phyloP scores from a whole-genome alignment of 2,797 vertebrate species.

The Cirrhinus mrigala region DNA sequence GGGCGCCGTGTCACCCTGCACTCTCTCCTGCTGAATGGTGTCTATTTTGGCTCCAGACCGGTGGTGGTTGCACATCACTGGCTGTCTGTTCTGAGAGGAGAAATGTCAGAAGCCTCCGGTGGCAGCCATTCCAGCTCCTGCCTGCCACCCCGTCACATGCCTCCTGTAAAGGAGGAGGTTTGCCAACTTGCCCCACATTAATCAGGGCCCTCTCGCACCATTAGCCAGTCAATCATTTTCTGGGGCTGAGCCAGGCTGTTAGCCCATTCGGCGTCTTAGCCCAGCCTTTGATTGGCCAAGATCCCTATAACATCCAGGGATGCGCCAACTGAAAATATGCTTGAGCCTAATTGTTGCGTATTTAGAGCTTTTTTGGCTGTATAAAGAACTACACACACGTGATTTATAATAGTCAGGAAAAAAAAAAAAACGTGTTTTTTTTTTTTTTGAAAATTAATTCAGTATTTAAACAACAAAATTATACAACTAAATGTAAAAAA shows the following conservation, averaged over 20 bases:
- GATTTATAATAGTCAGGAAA: background rate
- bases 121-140: constrained; percentile 54
- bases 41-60: constrained; percentile 62
- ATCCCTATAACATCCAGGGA: constrained; percentile 40
- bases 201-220: constrained; percentile 61
- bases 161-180: constrained; percentile 58
- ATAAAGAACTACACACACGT: background rate
- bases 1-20: constrained; percentile 33
- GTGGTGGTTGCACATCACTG: constrained; percentile 61
- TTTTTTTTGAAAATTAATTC: background rate
- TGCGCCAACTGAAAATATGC: constrained; percentile 47
- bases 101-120: constrained; percentile 62
- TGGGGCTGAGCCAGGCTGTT: constrained; percentile 55
- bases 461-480: background rate
- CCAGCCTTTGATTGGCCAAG: constrained; percentile 53
- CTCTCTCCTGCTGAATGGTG: constrained; percentile 53
- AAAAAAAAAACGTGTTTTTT: no score
- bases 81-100: constrained; percentile 59
- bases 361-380: background rate
- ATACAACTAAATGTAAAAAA: no score
- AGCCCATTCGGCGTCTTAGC: constrained; percentile 39
- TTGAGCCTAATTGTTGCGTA: background rate
- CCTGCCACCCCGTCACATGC: constrained; percentile 59
- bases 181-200: constrained; percentile 63
- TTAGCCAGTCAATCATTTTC: constrained; percentile 65